phyloP scores from a whole-genome alignment of 2,888 invertebrate species.

The Hemicrepidius hirtus region DNA sequence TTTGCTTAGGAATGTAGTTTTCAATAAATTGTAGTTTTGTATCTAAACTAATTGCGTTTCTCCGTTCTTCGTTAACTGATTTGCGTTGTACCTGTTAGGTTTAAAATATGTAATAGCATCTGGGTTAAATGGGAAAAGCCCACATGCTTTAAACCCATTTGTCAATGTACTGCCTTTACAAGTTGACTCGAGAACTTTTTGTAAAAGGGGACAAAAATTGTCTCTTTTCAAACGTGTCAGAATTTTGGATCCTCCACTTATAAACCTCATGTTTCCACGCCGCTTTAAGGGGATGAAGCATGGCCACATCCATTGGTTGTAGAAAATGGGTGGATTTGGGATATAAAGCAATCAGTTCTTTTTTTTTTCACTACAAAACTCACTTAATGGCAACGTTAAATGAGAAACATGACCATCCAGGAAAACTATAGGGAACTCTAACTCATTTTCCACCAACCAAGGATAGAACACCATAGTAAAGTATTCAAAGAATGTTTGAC shows the following conservation, averaged over 20 bases:
- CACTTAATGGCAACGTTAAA: slow-evolving; percentile 20
- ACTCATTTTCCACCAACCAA: slow-evolving; percentile 9
- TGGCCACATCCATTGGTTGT: slow-evolving; percentile 52
- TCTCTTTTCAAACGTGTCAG: slow-evolving; percentile 52
- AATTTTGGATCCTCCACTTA: slow-evolving; percentile 28
- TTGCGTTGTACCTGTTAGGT: slow-evolving; percentile 14
- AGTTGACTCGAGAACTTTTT: slow-evolving; percentile 49
- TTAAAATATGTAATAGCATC: slow-evolving; percentile 32
- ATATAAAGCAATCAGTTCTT: slow-evolving; percentile 47
- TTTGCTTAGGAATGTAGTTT: no score
- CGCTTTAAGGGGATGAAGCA: slow-evolving; percentile 42
- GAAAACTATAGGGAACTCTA: slow-evolving; percentile 13
- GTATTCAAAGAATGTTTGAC: not conserved
- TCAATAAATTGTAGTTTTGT: no score
- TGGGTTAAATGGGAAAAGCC: slow-evolving; percentile 23
- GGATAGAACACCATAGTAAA: slow-evolving; percentile 5
- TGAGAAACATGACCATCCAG: slow-evolving; percentile 25
- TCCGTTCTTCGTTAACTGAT: slow-evolving; percentile 6
- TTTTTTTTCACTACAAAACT: slow-evolving; percentile 44
- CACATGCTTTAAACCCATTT: no score
- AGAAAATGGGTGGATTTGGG: slow-evolving; percentile 50
- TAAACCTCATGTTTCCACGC: slow-evolving; percentile 54
- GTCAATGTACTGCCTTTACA: slow-evolving; percentile 16
- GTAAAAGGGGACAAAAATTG: slow-evolving; percentile 54
- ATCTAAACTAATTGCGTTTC: slow-evolving; percentile 3